phyloP scores from a whole-genome alignment of 2,888 invertebrate genomes.

The Vesta saturnalis region DNA sequence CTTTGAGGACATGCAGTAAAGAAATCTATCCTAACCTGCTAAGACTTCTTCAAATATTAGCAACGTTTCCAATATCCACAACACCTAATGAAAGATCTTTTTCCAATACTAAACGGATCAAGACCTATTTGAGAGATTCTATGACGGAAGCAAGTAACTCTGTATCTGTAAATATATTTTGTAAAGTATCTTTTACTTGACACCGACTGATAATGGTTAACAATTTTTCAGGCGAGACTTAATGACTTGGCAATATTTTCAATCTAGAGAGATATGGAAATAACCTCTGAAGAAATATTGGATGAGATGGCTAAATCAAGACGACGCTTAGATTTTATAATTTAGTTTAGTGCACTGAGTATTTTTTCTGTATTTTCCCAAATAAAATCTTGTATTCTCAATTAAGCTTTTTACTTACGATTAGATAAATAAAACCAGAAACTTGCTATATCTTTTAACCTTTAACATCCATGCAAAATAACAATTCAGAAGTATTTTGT shows the following conservation, averaged over 20 bases:
- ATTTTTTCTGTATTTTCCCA: not conserved
- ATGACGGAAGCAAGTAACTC: no score
- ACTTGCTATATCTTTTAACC: not conserved
- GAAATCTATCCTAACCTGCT: not conserved
- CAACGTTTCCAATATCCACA: not conserved
- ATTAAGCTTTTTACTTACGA: not conserved
- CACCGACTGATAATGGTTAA: no score
- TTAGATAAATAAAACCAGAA: not conserved
- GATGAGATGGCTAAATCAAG: not conserved
- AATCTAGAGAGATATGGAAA: no score
- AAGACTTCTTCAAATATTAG: no score
- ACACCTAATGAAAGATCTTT: not conserved
- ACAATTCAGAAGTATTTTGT: not conserved
- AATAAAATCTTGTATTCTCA: no score
- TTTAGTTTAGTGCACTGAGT: not conserved
- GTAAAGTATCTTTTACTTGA: no score
- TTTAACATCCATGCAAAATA: no score
- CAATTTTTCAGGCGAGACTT: no score
- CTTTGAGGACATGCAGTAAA: not conserved
- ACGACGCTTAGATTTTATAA: not conserved
- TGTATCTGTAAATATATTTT: no score
- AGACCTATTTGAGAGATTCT: no score
- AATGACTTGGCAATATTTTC: not conserved
- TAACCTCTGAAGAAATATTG: not conserved
- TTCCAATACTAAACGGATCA: no score